Evolutionary conservation across 2,797 vertebrate genomes (phyloP), one percentile per base, ranked within the genome.

Genomic region (Hozukius guyotensis): DNA sequence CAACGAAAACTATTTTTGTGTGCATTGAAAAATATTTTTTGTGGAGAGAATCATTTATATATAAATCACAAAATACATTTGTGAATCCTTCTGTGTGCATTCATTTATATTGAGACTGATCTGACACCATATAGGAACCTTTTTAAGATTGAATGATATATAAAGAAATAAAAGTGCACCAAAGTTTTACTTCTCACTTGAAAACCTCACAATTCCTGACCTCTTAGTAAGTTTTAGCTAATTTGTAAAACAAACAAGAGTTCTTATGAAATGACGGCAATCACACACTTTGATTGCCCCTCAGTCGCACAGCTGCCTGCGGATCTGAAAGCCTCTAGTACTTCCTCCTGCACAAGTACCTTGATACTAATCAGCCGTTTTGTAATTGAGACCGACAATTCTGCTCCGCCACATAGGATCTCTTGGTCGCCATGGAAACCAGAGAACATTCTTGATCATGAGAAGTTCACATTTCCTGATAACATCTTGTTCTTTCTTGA

Each of bases 331-430:
- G 85, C 42, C 91, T 94, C 84, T 78, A 73, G 80, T 80, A 82
- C 92, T 95, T 96, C 94, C 94, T 95, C 92, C 84, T 74, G 91
- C 93, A 94, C 89, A 93, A 95, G 92, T 94, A 94, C 92, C 93
- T 94, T 95, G 92, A 93, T 92, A 75, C 88, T 95, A 96, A 96
- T 96, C 94, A 96, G 90, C 85, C 86, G 77, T 92, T 93, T 94
- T 92, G 92, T 93, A 93, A 94, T 92, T 92, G 91, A 94, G 91
- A 91, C 88, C 83, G 85, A 90, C 89, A 91, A 91, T 87, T 88
- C 77, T 76, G 82, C 72, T 62, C 68, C 13, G 14, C 88, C 60
- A 77, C 81, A 85, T 82, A 86, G 80, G 83, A 88, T 82, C 71
- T 83, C 56, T 62, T 6, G 32, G 94, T 95, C 62, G 63, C 92